Conservation (phyloP, 2,888 invertebrate genomes). For the Drosophila quinaria region DNA sequence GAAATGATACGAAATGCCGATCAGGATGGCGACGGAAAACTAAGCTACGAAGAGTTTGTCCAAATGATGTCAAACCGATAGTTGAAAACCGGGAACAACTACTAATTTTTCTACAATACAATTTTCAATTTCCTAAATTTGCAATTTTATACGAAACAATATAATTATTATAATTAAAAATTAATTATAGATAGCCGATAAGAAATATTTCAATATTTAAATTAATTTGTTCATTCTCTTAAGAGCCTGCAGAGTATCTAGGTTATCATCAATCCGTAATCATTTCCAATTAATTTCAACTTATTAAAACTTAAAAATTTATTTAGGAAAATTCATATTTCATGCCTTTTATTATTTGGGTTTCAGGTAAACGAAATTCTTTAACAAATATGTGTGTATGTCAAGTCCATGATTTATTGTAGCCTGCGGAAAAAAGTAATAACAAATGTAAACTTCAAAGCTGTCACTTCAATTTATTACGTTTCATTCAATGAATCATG, state of each 20-base stretch:
- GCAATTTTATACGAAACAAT: too few relatives aligned
- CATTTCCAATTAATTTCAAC: neutral
- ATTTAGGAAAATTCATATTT: conserved; percentile 21
- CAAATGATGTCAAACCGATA: conserved; percentile 90
- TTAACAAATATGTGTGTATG: conserved; percentile 23
- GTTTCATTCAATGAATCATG: conserved; percentile 34
- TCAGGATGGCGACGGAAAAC: conserved; percentile 98
- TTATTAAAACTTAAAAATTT: neutral
- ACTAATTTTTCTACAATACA: neutral
- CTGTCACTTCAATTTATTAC: conserved; percentile 37
- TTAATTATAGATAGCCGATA: too few relatives aligned
- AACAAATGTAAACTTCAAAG: conserved; percentile 35
- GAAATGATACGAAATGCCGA: conserved; percentile 99
- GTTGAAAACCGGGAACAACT: too few relatives aligned
- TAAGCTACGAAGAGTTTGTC: conserved; percentile 91
- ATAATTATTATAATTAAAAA: too few relatives aligned
- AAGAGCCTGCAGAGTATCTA: neutral
- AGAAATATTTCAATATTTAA: neutral
- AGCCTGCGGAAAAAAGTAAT: conserved; percentile 27
- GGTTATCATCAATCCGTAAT: too few relatives aligned
- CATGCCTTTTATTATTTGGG: conserved; percentile 18
- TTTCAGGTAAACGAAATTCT: conserved; percentile 20
- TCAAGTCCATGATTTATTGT: conserved; percentile 34
- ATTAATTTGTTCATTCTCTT: neutral
- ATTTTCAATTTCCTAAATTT: too few relatives aligned